These are phyloP conservation scores for Trachymyrmex septentrionalis DNA, from an alignment of 1,140 invertebrate species.

Conservation along the genomic window DNA sequence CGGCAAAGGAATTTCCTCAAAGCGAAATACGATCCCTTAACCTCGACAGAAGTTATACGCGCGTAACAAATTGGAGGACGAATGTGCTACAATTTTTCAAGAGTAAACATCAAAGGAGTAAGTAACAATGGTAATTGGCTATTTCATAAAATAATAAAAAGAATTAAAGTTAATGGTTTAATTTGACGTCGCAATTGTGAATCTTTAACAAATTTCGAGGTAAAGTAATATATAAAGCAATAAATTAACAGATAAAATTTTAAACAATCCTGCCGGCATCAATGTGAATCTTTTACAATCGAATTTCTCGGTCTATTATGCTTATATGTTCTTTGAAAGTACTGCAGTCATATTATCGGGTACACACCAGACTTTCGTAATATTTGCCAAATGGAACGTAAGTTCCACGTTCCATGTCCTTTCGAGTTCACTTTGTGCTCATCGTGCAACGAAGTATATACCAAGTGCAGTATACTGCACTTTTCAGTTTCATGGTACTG, in stretches of 20 bases:
- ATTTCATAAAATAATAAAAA: not conserved
- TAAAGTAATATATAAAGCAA: not conserved
- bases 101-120: conserved; percentile 44
- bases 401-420: not conserved
- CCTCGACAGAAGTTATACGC: not conserved
- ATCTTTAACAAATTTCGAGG: not conserved
- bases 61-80: conserved; percentile 46
- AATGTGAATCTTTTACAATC: conserved; percentile 4
- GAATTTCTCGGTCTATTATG: conserved; percentile 44
- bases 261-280: not conserved
- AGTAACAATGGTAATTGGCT: conserved; percentile 29
- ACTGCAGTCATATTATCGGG: conserved; percentile 8
- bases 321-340: conserved; percentile 40
- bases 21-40: conserved; percentile 45
- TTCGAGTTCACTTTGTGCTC: conserved; percentile 51
- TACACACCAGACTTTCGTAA: conserved; percentile 18
- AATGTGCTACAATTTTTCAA: conserved; percentile 47
- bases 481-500: conserved; percentile 22
- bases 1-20: conserved; percentile 54
- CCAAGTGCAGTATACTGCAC: not conserved
- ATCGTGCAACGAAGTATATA: conserved; percentile 14
- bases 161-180: not conserved
- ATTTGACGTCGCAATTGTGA: not conserved
- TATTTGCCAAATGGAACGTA: conserved; percentile 50
- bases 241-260: not conserved